A percentile compares a stretch with the other conserved stretches of the same genome.
Conservation (phyloP, 2,888 invertebrate genomes). For the Meta bourneti region DNA sequence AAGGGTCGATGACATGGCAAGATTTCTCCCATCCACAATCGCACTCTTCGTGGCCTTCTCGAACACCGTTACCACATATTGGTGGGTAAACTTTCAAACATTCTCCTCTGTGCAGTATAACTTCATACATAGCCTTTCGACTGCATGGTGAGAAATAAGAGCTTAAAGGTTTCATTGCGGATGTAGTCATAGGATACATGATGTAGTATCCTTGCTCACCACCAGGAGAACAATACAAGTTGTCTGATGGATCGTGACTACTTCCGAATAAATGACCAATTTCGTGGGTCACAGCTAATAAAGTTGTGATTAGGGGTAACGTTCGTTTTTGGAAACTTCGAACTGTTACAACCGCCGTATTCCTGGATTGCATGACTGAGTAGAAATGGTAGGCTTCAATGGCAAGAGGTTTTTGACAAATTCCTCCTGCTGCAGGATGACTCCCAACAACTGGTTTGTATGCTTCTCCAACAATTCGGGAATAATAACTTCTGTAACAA, state of each 20-base stretch:
- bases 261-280: slow-evolving; percentile 76
- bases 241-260: slow-evolving; percentile 59
- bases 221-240: slow-evolving; percentile 58
- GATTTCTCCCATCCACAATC: slow-evolving; percentile 65
- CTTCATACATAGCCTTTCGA: slow-evolving; percentile 10
- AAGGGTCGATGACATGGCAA: slow-evolving; percentile 84
- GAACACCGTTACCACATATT: slow-evolving; percentile 68
- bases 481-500: not conserved
- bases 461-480: slow-evolving; percentile 56
- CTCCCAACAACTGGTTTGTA: slow-evolving; percentile 23
- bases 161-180: slow-evolving; percentile 9
- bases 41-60: slow-evolving; percentile 74
- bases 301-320: slow-evolving; percentile 44
- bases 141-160: slow-evolving; percentile 75
- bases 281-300: slow-evolving; percentile 73
- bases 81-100: slow-evolving; percentile 32
- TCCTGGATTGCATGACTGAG: not conserved
- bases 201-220: slow-evolving; percentile 58
- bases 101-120: slow-evolving; percentile 35
- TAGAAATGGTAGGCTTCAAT: not conserved
- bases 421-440: slow-evolving; percentile 43
- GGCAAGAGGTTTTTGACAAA: slow-evolving; percentile 53
- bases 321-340: not conserved
- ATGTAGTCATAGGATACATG: slow-evolving; percentile 57
- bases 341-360: slow-evolving; percentile 59